Percentiles rank a stretch among this genome's conserved stretches.
phyloP scores from a whole-genome alignment of 2,888 invertebrate species.

The Listrodromus nycthemerus region DNA sequence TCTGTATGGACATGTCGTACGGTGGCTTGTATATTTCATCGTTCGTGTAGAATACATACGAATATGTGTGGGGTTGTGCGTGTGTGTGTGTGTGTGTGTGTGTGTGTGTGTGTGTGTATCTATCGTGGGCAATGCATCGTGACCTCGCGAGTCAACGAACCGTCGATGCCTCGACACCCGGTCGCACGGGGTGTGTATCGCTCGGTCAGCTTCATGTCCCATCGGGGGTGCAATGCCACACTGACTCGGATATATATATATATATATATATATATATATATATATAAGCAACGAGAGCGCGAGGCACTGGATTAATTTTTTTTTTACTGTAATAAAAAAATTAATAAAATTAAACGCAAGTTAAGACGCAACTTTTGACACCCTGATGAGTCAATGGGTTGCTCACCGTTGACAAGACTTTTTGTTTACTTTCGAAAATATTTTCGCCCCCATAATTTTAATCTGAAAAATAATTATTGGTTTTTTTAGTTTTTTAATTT shows the following conservation, averaged over 20 bases:
- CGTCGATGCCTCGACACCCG: constrained; percentile 65
- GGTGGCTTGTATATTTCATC: constrained; percentile 33
- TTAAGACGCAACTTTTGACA: too few species aligned
- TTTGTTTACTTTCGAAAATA: too few species aligned
- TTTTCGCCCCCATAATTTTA: too few species aligned
- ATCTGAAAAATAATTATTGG: too few species aligned
- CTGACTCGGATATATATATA: constrained; percentile 30
- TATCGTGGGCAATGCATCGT: constrained; percentile 50
- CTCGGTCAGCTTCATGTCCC: constrained; percentile 61
- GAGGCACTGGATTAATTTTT: background rate
- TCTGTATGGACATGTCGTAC: background rate
- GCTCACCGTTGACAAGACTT: too few species aligned
- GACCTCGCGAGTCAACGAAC: constrained; percentile 69
- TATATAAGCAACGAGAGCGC: constrained; percentile 26
- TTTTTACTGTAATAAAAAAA: too few species aligned
- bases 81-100: background rate
- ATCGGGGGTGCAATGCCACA: constrained; percentile 58
- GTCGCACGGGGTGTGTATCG: constrained; percentile 64
- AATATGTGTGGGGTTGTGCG: background rate
- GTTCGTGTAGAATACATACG: background rate
- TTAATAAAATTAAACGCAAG: too few species aligned
- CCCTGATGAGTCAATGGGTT: too few species aligned
- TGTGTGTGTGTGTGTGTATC: constrained; percentile 17
- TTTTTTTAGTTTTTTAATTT: too few species aligned
- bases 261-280: constrained; percentile 35